Conservation (phyloP, 2,797 vertebrate genomes). For the Moxostoma hubbsi region DNA sequence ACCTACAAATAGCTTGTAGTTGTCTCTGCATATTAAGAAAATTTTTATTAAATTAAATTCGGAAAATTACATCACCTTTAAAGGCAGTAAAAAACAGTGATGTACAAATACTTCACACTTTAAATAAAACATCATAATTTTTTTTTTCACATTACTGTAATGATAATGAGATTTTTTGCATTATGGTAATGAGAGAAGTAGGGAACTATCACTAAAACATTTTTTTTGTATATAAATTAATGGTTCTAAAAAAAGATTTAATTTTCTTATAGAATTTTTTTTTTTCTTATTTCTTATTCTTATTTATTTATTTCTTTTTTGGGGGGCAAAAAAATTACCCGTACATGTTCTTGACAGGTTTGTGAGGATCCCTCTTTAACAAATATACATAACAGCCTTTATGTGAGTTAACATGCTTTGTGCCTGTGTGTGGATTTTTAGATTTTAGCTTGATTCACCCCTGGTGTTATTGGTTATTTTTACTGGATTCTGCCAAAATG, state of each 20-base stretch:
- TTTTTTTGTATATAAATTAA: too few relatives aligned
- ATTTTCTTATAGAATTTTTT: too few relatives aligned
- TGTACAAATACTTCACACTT: background rate
- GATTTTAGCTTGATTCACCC: constrained; percentile 16
- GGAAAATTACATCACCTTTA: background rate
- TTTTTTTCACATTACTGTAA: background rate
- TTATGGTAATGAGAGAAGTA: too few relatives aligned
- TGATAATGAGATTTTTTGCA: background rate
- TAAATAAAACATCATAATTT: background rate
- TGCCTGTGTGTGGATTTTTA: background rate
- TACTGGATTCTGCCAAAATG: constrained; percentile 47
- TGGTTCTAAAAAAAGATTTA: too few relatives aligned
- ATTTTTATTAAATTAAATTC: too few relatives aligned
- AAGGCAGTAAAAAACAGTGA: background rate
- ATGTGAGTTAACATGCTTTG: constrained; percentile 19
- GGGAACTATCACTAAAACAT: too few relatives aligned
- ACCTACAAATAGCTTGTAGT: too few relatives aligned
- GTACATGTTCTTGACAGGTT: too few relatives aligned
- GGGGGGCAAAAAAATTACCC: too few relatives aligned
- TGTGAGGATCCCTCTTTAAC: too few relatives aligned
- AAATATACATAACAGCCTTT: background rate
- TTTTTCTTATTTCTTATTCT: too few relatives aligned
- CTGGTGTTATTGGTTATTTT: constrained; percentile 35
- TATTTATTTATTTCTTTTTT: too few relatives aligned
- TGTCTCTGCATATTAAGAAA: background rate